These are phyloP conservation scores for Ephestia elutella DNA, from an alignment of 1,140 invertebrate species.

Conservation along the genomic window DNA sequence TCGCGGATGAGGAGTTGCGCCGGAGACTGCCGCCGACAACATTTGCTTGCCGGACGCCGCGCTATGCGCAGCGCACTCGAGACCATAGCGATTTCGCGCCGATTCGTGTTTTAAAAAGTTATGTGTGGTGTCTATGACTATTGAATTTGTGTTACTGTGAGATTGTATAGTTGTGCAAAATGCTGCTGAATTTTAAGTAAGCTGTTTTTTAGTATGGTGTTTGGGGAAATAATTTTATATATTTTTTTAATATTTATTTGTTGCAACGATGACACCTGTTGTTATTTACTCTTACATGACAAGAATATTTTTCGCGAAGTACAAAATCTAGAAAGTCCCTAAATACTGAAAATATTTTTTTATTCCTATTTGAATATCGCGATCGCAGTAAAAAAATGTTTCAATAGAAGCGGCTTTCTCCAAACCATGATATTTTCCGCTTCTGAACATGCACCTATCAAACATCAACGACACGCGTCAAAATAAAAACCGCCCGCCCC, in stretches of 20 bases:
- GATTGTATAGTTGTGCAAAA: conserved; percentile 44
- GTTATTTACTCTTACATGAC: no score
- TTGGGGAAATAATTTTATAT: conserved; percentile 17
- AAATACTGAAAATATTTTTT: no score
- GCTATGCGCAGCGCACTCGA: conserved; percentile 30
- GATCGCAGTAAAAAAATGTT: background rate
- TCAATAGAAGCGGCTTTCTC: background rate
- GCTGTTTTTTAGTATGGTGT: conserved; percentile 20
- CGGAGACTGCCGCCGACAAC: conserved; percentile 42
- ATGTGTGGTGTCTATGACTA: conserved; percentile 39
- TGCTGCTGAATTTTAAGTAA: conserved; percentile 58
- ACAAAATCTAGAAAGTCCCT: background rate
- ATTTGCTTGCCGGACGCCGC: conserved; percentile 39
- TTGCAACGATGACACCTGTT: no score
- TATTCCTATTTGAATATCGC: background rate
- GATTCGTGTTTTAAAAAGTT: conserved; percentile 16
- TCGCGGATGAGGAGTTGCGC: conserved; percentile 42
- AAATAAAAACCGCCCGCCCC: background rate
- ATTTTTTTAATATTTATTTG: conserved; percentile 14
- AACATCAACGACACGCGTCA: background rate
- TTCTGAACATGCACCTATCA: background rate
- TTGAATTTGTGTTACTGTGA: conserved; percentile 39
- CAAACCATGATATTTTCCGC: background rate
- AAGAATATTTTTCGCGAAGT: no score
- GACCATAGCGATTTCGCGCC: conserved; percentile 15